These are phyloP conservation scores for Anguilla rostrata DNA, from an alignment of 2,113 vertebrate genomes.

Conservation along the genomic window DNA sequence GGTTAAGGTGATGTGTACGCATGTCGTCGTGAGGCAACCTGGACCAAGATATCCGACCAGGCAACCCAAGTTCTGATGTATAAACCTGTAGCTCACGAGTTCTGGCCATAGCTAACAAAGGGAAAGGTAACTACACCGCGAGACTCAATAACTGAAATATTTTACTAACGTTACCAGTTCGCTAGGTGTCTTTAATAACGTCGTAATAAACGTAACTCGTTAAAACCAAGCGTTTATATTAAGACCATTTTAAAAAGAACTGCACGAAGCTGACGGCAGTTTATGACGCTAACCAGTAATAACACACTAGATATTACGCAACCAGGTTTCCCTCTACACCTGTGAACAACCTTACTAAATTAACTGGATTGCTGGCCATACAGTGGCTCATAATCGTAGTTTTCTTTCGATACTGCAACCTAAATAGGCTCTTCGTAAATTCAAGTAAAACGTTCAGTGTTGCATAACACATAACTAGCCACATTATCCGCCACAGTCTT, in stretches of 20 bases:
- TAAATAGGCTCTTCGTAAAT: neutral
- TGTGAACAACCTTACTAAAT: neutral
- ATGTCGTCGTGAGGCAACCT: too few relatives aligned
- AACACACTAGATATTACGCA: neutral
- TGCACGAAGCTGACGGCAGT: neutral
- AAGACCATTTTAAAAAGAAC: neutral
- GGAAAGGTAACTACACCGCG: too few relatives aligned
- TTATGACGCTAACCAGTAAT: neutral
- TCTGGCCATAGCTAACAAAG: too few relatives aligned
- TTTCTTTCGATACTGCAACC: neutral
- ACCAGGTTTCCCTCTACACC: too few relatives aligned
- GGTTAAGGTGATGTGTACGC: conserved; percentile 64
- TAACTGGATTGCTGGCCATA: neutral
- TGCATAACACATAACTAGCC: too few relatives aligned
- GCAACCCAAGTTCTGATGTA: too few relatives aligned
- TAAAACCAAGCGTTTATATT: neutral
- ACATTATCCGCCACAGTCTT: neutral
- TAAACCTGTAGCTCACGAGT: too few relatives aligned
- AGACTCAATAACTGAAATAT: too few relatives aligned
- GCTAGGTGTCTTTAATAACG: too few relatives aligned
- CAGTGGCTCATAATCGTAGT: neutral
- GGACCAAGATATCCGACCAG: too few relatives aligned
- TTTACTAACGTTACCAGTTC: too few relatives aligned
- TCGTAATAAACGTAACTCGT: too few relatives aligned
- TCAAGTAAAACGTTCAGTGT: neutral